A percentile compares a stretch with the other conserved stretches of the same genome.
Conservation (phyloP, 1,140 invertebrate genomes). For the Sipha flava region DNA sequence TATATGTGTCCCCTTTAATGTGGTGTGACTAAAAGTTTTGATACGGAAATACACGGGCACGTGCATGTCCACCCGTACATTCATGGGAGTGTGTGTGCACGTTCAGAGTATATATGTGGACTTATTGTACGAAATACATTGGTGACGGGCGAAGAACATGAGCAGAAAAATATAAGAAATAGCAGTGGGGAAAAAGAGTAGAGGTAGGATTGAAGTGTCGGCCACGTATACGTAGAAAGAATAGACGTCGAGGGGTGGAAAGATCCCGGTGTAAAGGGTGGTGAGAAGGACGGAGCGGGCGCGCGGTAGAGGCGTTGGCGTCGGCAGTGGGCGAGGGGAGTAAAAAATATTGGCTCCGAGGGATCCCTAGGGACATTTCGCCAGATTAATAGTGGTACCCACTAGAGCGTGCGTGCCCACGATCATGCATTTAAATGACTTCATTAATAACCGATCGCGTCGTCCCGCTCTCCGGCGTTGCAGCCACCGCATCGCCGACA, state of each 20-base stretch:
- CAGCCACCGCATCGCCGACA: neutral
- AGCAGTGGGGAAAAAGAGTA: neutral
- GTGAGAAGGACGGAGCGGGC: neutral
- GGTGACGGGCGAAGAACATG: too few relatives aligned
- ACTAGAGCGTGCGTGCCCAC: slow-evolving; percentile 29
- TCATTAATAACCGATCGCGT: slow-evolving; percentile 35
- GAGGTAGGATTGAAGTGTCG: neutral
- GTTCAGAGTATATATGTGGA: too few relatives aligned
- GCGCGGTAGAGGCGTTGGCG: neutral
- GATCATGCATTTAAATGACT: slow-evolving; percentile 36
- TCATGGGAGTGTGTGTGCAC: too few relatives aligned
- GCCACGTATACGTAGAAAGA: neutral
- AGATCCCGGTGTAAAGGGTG: too few relatives aligned
- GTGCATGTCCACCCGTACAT: too few relatives aligned
- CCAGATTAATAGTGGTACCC: slow-evolving; percentile 32
- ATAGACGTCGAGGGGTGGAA: neutral
- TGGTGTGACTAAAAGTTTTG: too few relatives aligned
- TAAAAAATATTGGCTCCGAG: slow-evolving; percentile 29
- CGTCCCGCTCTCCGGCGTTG: neutral
- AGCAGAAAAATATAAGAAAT: too few relatives aligned
- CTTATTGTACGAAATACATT: too few relatives aligned
- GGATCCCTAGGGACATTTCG: slow-evolving; percentile 26
- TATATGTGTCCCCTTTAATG: too few relatives aligned
- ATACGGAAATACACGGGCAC: too few relatives aligned
- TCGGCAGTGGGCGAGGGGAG: neutral